Base-by-base conservation (phyloP, 64 coral and sea anemone species). In the Trachythela sp. region DNA sequence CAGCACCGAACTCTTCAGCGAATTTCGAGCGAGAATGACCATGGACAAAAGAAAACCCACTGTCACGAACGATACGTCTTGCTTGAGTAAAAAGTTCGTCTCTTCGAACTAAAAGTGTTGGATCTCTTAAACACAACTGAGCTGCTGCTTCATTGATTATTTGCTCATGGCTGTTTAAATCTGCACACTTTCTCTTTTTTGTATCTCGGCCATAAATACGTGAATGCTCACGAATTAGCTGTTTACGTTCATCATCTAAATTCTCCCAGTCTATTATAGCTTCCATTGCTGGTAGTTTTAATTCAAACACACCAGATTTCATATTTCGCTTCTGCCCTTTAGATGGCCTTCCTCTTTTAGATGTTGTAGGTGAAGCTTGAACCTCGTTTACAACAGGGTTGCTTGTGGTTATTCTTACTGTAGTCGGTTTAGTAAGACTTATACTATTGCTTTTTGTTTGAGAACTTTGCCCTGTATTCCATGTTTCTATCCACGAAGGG, bases 71-170 rank as follows among this genome's bases (percentile, higher is more conserved):
- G 20, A 99, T 94, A 38, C 96, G 86, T 27, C 96, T 94, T 68
- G 96, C 93, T 91, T 95, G 94, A 27, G 96, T 99, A 93, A 99
- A 99, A 50, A 99, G 72, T 89, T 99, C 96, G 70, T 99, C 96
- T 54, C 96, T 88, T 15, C 96, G 91, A 80, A 99, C 96, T 31
- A 99, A 84, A 39, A 99, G 93, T 32, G 96, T 99, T 11, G 96
- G 96, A 34, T 99, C 96, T 41, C 96, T 93, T 77, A 99, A 87
- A 85, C 96, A 99, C 59, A 99, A 93, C 45, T 99, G 96, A 48
- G 96, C 96, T 42, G 96, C 96, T 70, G 96, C 96, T 84, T 99
- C 96, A 71, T 99, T 99, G 85, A 99, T 99, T 93, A 99, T 99
- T 95, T 99, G 96, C 87, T 99, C 96, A 84, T 99, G 96, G 56